phyloP scores from a whole-genome alignment of 92 coral and sea anemone species.

The Muricea muricata region DNA sequence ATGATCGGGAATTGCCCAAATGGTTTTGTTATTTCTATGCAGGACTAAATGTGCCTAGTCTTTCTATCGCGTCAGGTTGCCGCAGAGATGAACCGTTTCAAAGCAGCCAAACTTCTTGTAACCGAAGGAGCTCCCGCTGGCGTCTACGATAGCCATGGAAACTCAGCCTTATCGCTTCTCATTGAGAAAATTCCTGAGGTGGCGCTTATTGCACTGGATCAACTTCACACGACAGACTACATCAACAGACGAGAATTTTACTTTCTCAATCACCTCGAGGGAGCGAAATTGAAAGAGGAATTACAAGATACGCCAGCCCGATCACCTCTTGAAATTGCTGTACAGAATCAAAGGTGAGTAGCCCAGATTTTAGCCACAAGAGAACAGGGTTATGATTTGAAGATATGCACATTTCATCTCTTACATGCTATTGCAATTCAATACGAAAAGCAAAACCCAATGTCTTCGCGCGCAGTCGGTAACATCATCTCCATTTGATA shows the following conservation, averaged over 20 bases:
- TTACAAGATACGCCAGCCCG: constrained; percentile 22
- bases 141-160: constrained; percentile 70
- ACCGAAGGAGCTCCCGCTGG: constrained; percentile 78
- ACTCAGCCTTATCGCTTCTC: constrained; percentile 66
- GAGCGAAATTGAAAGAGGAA: constrained; percentile 8
- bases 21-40: too few species aligned
- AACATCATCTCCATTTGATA: neutral
- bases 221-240: constrained; percentile 19
- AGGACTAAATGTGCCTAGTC: too few species aligned
- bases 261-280: constrained; percentile 45
- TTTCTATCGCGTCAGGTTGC: neutral
- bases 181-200: constrained; percentile 75
- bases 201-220: constrained; percentile 42
- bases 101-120: constrained; percentile 61
- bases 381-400: too few species aligned
- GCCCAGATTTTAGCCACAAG: too few species aligned
- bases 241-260: constrained; percentile 35
- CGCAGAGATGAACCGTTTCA: constrained; percentile 38
- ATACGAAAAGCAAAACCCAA: neutral
- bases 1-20: too few species aligned
- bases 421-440: neutral
- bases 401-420: neutral
- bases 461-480: neutral
- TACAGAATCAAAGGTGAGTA: constrained; percentile 54
- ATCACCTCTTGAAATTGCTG: constrained; percentile 36